Evolutionary conservation across 2,888 invertebrate species (phyloP).

Genomic region (Drosophila niveifrons): DNA sequence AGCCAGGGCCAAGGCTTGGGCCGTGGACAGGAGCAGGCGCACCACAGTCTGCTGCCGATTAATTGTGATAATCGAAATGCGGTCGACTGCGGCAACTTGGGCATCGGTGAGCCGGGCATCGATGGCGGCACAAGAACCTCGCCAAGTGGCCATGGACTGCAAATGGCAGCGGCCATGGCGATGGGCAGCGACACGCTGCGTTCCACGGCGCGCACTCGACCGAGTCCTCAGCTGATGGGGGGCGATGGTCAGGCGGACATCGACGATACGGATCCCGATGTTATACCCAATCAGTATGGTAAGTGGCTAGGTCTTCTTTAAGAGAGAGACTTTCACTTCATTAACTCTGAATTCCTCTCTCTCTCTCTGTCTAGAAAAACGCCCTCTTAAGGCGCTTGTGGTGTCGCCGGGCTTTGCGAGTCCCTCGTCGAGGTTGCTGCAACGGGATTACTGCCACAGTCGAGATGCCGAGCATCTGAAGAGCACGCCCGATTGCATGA

Average conservation of each 20-base stretch:
- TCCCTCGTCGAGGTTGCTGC: slow-evolving; percentile 84
- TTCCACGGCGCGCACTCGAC: slow-evolving; percentile 81
- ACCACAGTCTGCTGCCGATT: slow-evolving; percentile 83
- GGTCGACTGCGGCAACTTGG: slow-evolving; percentile 72
- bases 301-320: slow-evolving; percentile 78
- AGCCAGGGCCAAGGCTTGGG: slow-evolving; percentile 37
- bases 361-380: slow-evolving; percentile 81
- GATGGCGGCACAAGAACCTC: slow-evolving; percentile 74
- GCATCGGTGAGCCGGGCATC: slow-evolving; percentile 80
- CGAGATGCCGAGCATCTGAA: slow-evolving; percentile 81
- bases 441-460: slow-evolving; percentile 83
- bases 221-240: slow-evolving; percentile 85
- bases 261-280: slow-evolving; percentile 93
- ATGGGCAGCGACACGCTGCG: slow-evolving; percentile 86
- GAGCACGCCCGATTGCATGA: slow-evolving; percentile 65
- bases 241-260: slow-evolving; percentile 85
- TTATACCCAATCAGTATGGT: slow-evolving; percentile 95
- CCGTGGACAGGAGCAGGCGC: slow-evolving; percentile 74
- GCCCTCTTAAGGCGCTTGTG: slow-evolving; percentile 84
- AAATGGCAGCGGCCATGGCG: slow-evolving; percentile 39
- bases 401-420: slow-evolving; percentile 85
- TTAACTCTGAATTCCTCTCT: slow-evolving; percentile 1
- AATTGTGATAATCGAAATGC: slow-evolving; percentile 78
- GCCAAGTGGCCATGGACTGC: slow-evolving; percentile 60
- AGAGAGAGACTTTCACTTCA: background rate